Evolutionary conservation across 2,888 invertebrate species (phyloP), one percentile per base, ranked within the genome.

Genomic region (Heliconius ismenius): DNA sequence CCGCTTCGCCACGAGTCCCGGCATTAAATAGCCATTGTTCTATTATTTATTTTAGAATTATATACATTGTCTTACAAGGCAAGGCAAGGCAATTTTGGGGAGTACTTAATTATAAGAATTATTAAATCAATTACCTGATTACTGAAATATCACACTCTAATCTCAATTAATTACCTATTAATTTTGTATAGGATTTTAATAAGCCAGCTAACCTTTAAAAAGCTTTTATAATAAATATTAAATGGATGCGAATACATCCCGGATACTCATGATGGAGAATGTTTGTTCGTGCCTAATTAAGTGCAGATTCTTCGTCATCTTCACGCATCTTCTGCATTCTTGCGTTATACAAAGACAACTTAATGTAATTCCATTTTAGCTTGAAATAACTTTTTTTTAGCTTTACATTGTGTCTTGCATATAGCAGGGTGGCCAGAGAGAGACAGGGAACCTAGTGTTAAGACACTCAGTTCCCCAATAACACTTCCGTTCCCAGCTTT

Each of bases 211-310:
- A 65, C 24, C 65, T 65, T 65, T 39, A 6, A 67, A 13, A 36
- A 67, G 39, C 6, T n/a, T 24, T 39, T 39, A 67, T 64, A n/a
- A 24, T 67, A 67, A 67, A 24, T 24, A 3, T 67, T 67, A 39
- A 24, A 67, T 39, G n/a, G 13, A 67, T 39, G 15, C 15, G 24
- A 15, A 43, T 18, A 67, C 24, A 26, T 67, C 24, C 67, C 24
- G 67, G 67, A 67, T 67, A 39, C 67, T 67, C n/a, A 39, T 24
- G 64, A 64, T 32, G 32, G 32, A 11, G 32, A 36, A 64, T 32
- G 2, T 65, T 13, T 39, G 36, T 2, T 65, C 11, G 36, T n/a
- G 13, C 0, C 11, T 39, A n/a, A n/a, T 65, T n/a, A 39, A 65
- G 39, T 62, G 62, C 24, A 62, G 24, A 24, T 62, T 62, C 24